phyloP scores from a whole-genome alignment of 2,113 vertebrate genomes.

The Murina feae region DNA sequence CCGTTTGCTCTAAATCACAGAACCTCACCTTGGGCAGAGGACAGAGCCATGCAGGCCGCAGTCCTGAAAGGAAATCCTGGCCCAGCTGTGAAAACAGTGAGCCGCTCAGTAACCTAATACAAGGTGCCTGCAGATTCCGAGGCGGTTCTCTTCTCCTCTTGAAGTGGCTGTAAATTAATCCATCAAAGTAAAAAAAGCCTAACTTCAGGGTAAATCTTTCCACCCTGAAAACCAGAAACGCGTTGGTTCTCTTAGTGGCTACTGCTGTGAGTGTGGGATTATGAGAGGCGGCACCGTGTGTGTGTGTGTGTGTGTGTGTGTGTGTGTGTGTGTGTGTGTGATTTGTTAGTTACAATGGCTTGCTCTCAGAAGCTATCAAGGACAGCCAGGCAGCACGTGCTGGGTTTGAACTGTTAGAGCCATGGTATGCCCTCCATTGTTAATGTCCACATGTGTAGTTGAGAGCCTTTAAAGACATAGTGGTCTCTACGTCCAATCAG shows the following conservation, averaged over 20 bases:
- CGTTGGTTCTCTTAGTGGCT: not conserved
- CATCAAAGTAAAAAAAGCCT: not conserved
- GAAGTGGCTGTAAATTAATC: not conserved
- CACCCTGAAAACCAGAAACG: not conserved
- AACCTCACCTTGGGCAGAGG: not conserved
- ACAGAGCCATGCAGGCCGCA: not conserved
- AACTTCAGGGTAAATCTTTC: not conserved
- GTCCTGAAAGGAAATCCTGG: not conserved
- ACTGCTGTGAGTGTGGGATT: not conserved
- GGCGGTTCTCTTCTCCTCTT: not conserved
- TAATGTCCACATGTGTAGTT: not conserved
- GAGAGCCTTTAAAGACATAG: not conserved
- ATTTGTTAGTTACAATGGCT: not conserved
- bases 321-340: too few relatives aligned
- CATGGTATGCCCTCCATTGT: not conserved
- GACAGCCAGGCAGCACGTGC: not conserved
- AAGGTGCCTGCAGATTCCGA: rapidly evolving
- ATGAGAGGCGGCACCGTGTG: not conserved
- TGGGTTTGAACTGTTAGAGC: not conserved
- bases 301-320: not conserved
- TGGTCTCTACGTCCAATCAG: not conserved
- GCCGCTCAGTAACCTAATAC: rapidly evolving
- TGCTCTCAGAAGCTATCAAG: not conserved
- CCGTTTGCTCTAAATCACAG: not conserved
- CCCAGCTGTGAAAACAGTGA: slow-evolving; percentile 49